These are phyloP conservation scores for Elgaria multicarinata DNA, from an alignment of 2,113 vertebrate species.

Conservation along the genomic window DNA sequence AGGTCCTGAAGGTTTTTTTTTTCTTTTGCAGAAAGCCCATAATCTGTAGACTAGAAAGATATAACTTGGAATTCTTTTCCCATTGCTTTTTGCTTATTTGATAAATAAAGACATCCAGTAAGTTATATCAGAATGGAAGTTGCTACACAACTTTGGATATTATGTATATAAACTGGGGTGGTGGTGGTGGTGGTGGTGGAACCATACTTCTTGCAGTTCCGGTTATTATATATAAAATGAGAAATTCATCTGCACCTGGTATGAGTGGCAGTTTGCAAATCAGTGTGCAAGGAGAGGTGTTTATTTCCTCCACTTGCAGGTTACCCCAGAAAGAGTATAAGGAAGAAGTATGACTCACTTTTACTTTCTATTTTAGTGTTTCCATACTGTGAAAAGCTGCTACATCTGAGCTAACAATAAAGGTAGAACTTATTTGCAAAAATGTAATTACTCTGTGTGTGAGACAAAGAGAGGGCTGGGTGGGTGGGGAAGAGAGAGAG, in stretches of 20 bases:
- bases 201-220: background rate
- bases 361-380: background rate
- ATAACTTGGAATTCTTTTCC: background rate
- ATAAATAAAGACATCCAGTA: background rate
- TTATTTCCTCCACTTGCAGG: background rate
- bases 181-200: too few species aligned
- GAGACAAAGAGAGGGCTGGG: too few species aligned
- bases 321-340: background rate
- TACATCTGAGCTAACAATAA: constrained; percentile 38
- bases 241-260: background rate
- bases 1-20: too few species aligned
- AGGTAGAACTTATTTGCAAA: background rate
- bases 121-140: too few species aligned
- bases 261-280: background rate
- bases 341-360: background rate
- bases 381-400: background rate
- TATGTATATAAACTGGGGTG: background rate
- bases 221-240: background rate
- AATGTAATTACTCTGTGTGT: too few species aligned
- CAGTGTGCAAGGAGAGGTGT: background rate
- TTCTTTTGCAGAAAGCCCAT: too few species aligned
- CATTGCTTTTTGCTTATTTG: background rate
- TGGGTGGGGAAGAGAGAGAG: too few species aligned
- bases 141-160: background rate
- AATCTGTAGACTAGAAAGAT: background rate